Conservation (phyloP, 1,140 invertebrate species). For the Zaprionus camerounensis region DNA sequence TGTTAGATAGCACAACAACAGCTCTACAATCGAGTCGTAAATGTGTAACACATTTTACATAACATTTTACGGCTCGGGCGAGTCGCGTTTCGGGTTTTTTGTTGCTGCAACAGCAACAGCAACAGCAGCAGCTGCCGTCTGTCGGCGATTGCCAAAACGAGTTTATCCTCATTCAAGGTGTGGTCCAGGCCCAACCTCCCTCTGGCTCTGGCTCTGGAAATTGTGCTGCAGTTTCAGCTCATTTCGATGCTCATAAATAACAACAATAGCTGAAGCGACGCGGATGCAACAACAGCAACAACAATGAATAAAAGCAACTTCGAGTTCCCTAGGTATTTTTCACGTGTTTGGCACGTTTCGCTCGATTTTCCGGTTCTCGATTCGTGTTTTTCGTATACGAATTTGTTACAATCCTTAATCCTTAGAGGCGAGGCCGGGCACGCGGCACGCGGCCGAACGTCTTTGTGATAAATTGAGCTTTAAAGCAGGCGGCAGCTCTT, state of each 20-base stretch:
- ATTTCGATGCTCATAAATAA: constrained; percentile 82
- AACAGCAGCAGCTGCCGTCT: constrained; percentile 37
- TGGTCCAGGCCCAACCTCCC: constrained; percentile 23
- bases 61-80: constrained; percentile 46
- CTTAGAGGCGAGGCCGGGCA: constrained; percentile 49
- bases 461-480: constrained; percentile 77
- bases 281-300: constrained; percentile 48
- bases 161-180: constrained; percentile 65
- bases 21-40: constrained; percentile 18
- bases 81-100: constrained; percentile 22
- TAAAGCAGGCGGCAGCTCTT: constrained; percentile 57
- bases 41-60: constrained; percentile 54
- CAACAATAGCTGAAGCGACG: constrained; percentile 50
- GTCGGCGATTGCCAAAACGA: constrained; percentile 68
- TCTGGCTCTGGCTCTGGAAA: neutral
- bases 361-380: constrained; percentile 89
- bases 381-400: constrained; percentile 36
- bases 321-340: constrained; percentile 93
- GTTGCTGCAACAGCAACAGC: neutral
- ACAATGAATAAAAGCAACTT: constrained; percentile 52
- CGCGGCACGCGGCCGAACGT: constrained; percentile 44
- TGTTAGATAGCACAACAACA: constrained; percentile 50
- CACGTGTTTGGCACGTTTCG: constrained; percentile 92
- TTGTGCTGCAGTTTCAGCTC: constrained; percentile 59
- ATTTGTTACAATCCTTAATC: constrained; percentile 50